These are phyloP conservation scores for Harlomillsia oculata DNA, from an alignment of 1,140 invertebrate genomes.

Conservation along the genomic window DNA sequence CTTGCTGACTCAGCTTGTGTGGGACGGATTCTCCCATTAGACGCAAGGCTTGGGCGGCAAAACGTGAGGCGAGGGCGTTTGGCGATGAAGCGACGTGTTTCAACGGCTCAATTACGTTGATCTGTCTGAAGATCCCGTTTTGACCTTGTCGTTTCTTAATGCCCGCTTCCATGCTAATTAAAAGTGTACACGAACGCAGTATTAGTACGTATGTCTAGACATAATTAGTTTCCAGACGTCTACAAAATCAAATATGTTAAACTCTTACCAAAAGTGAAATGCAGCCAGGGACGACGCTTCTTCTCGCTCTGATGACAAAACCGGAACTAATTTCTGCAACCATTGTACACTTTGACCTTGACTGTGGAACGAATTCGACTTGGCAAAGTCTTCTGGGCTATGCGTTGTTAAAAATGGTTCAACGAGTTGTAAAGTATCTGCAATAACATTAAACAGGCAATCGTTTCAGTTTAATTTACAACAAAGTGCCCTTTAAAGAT, in stretches of 20 bases:
- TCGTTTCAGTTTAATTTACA: not conserved
- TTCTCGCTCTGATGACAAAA: constrained; percentile 86
- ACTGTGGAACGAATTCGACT: constrained; percentile 76
- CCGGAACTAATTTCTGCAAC: constrained; percentile 83
- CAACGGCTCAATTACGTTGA: constrained; percentile 87
- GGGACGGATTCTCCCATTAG: constrained; percentile 94
- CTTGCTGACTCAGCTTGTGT: constrained; percentile 94
- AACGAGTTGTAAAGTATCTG: constrained; percentile 74
- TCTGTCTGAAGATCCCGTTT: constrained; percentile 85
- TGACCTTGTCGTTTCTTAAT: constrained; percentile 95
- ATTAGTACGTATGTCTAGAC: not conserved
- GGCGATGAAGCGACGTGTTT: constrained; percentile 96
- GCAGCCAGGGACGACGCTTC: constrained; percentile 93
- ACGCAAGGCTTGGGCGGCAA: constrained; percentile 87
- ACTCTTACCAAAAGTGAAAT: constrained; percentile 79
- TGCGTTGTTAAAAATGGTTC: constrained; percentile 92
- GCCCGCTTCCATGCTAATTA: constrained; percentile 84
- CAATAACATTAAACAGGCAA: not conserved
- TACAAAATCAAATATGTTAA: not conserved
- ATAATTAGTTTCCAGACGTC: not conserved
- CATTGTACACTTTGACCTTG: constrained; percentile 95
- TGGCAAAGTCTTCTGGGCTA: constrained; percentile 89
- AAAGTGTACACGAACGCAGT: too few species aligned
- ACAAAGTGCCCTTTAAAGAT: not conserved
- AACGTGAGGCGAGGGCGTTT: constrained; percentile 94